phyloP scores from a whole-genome alignment of 2,797 vertebrate genomes.

The Poeciliopsis presidionis region DNA sequence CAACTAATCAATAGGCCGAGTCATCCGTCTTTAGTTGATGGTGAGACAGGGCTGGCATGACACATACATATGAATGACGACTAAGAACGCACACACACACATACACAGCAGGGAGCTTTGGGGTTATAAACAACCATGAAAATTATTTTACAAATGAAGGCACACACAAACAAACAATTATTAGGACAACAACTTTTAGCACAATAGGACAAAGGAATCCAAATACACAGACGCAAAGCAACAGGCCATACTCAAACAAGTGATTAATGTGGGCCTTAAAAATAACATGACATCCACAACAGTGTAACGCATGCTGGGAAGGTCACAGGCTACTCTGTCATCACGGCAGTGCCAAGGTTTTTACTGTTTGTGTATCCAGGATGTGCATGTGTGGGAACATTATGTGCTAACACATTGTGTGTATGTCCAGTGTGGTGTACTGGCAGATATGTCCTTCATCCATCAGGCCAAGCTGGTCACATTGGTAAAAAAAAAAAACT shows the following conservation, averaged over 20 bases:
- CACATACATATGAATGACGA: constrained; percentile 26
- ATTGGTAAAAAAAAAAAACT: constrained; percentile 71
- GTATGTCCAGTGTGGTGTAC: constrained; percentile 69
- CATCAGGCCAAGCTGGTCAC: constrained; percentile 77
- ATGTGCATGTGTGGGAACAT: constrained; percentile 20
- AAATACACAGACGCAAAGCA: background rate
- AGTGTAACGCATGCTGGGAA: constrained; percentile 78
- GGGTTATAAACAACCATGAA: constrained; percentile 5
- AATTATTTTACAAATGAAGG: constrained; percentile 4
- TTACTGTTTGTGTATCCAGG: constrained; percentile 32
- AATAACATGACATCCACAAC: constrained; percentile 81
- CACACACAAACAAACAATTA: constrained; percentile 14
- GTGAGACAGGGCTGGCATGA: constrained; percentile 50
- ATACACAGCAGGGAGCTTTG: constrained; percentile 1
- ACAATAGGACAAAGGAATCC: constrained; percentile 7
- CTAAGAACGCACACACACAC: background rate
- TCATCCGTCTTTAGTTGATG: constrained; percentile 88
- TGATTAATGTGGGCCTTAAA: constrained; percentile 92
- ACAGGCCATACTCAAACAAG: constrained; percentile 72
- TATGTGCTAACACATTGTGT: constrained; percentile 27
- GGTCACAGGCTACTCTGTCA: constrained; percentile 80
- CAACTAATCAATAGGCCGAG: constrained; percentile 96
- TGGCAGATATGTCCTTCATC: constrained; percentile 81
- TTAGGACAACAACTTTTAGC: constrained; percentile 8
- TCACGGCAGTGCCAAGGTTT: constrained; percentile 49